Base-by-base conservation (phyloP, 2,113 vertebrate genomes). In the Vulpes lagopus region DNA sequence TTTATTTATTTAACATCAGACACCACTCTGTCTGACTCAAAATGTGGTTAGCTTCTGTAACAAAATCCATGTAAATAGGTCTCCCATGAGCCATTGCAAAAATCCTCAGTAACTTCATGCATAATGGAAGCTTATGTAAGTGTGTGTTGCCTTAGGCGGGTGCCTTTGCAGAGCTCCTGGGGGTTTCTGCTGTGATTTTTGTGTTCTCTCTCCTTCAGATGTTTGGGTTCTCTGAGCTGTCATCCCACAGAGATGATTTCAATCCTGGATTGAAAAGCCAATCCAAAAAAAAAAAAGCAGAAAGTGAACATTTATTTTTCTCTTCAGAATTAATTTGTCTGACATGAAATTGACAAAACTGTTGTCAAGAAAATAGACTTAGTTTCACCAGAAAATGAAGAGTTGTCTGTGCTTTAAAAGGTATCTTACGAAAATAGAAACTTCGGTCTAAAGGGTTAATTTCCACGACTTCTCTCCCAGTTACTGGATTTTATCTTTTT, bases 1-100 rank as follows among this genome's bases (percentile, higher is more conserved):
- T 90, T 97, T 96, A 92, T 97, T 98, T 97, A 97, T 96, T 97
- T 97, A 97, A 96, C 95, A 97, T 81, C 81, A 97, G 89, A 94
- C 80, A 95, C 84, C 74, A 89, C 95, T 97, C 94, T 93, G 57
- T 95, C 81, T 93, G 90, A 90, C 82, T 97, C 94, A 88, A 94
- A 94, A 91, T 96, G 95, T 83, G 96, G 97, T 97, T 97, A 96
- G 91, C 20, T 38, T 90, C 94, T 97, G 89, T 96, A 96, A 97
- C 94, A 96, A 97, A 95, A 98, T 86, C 93, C 94, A 51, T 97
- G 96, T 96, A 96, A 97, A 93, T 38, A 69, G 90, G 53, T 91
- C 93, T 97, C 96, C 88, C 95, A 27, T 78, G 95, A 96, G 89
- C 81, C 90, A 1, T 22, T 82, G 79, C 93, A 35, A 94, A 96